phyloP scores from a whole-genome alignment of 2,888 invertebrate genomes.

The Erannis defoliaria region DNA sequence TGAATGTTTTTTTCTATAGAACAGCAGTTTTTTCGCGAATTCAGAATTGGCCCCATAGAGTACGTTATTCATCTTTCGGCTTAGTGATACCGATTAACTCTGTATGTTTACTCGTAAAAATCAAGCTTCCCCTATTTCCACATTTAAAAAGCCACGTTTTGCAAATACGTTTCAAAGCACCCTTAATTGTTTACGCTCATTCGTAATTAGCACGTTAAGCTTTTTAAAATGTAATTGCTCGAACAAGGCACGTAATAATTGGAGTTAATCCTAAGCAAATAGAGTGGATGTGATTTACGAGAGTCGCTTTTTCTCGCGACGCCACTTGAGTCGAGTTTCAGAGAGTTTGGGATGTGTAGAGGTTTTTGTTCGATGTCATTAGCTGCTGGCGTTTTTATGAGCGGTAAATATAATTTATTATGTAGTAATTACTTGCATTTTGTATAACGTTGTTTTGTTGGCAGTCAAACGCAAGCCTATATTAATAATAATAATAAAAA shows the following conservation, averaged over 20 bases:
- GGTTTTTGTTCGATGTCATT: conserved; percentile 9
- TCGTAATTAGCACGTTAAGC: conserved; percentile 37
- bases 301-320: background rate
- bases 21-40: too few relatives aligned
- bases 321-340: conserved; percentile 1
- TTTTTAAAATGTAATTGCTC: conserved; percentile 34
- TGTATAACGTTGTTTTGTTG: background rate
- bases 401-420: background rate
- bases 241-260: conserved; percentile 34
- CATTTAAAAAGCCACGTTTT: conserved; percentile 14
- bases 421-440: background rate
- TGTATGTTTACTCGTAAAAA: background rate
- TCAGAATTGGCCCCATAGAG: too few relatives aligned
- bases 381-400: background rate
- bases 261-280: conserved; percentile 33
- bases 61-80: too few relatives aligned
- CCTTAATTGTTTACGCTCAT: conserved; percentile 32
- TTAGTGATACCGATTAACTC: too few relatives aligned
- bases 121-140: conserved; percentile 3
- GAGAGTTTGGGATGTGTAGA: conserved; percentile 3
- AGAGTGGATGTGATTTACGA: conserved; percentile 30
- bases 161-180: conserved; percentile 20
- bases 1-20: too few relatives aligned
- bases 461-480: too few relatives aligned
- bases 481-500: too few relatives aligned